Conservation (phyloP, 1,140 invertebrate genomes). For the Calephelis nemesis region DNA sequence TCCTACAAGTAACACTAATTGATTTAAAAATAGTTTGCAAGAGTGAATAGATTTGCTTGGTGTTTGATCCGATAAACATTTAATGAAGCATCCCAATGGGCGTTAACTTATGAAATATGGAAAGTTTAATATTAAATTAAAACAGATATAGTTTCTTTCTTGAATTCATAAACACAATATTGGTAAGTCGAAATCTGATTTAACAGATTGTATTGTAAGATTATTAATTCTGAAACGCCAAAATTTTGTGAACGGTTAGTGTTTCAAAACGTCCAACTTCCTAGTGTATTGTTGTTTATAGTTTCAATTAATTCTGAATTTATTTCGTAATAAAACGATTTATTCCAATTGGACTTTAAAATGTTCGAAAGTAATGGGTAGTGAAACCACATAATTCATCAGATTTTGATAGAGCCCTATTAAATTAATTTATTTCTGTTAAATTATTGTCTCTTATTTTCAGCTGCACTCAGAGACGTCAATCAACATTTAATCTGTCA, state of each 20-base stretch:
- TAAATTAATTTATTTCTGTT: no score
- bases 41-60: conserved; percentile 24
- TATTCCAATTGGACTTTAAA: no score
- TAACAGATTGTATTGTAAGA: background rate
- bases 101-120: conserved; percentile 66
- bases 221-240: background rate
- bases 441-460: no score
- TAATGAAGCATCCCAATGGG: conserved; percentile 60
- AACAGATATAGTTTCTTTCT: conserved; percentile 48
- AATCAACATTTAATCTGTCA: no score
- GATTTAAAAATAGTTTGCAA: conserved; percentile 22
- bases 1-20: background rate
- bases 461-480: no score
- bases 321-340: no score
- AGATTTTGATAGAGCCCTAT: no score
- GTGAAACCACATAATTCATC: no score
- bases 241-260: background rate
- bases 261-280: background rate
- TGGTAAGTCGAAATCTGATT: background rate
- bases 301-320: no score
- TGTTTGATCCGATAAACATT: conserved; percentile 38
- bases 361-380: no score
- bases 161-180: background rate
- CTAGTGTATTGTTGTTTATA: background rate
- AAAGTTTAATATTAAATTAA: conserved; percentile 67